Evolutionary conservation across 2,888 invertebrate species (phyloP).

Genomic region (Brachynemurus nebulosus): DNA sequence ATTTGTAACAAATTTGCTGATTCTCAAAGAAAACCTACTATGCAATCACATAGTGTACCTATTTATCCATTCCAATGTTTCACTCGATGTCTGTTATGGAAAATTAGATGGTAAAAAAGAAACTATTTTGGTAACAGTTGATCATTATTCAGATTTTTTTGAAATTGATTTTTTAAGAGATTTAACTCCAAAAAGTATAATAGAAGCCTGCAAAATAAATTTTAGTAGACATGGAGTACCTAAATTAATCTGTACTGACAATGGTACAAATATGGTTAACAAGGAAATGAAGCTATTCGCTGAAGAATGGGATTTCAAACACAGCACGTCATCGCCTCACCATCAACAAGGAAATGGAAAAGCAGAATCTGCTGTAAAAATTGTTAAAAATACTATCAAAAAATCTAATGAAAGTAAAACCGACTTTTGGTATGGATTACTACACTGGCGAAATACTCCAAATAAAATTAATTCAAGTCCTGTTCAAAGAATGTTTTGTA

Average conservation of each 20-base stretch:
- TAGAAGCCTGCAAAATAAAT: slow-evolving; percentile 13
- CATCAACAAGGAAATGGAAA: slow-evolving; percentile 18
- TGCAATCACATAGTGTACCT: slow-evolving; percentile 10
- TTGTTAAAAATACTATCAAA: slow-evolving; percentile 17
- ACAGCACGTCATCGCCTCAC: slow-evolving; percentile 17
- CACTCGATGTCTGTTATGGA: slow-evolving; percentile 14
- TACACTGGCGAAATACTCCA: slow-evolving; percentile 19
- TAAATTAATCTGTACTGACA: slow-evolving; percentile 12
- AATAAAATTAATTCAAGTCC: slow-evolving; percentile 16
- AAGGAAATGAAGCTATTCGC: slow-evolving; percentile 13
- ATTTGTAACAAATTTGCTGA: slow-evolving; percentile 2
- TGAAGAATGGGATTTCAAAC: slow-evolving; percentile 17
- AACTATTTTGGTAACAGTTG: slow-evolving; percentile 15
- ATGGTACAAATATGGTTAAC: slow-evolving; percentile 15
- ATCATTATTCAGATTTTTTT: slow-evolving; percentile 19
- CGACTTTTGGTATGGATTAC: slow-evolving; percentile 15
- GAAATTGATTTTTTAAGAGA: slow-evolving; percentile 15
- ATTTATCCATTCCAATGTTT: slow-evolving; percentile 15
- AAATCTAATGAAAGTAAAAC: slow-evolving; percentile 12
- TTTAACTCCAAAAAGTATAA: slow-evolving; percentile 10
- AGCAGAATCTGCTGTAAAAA: slow-evolving; percentile 19
- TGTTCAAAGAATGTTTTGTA: slow-evolving; percentile 14
- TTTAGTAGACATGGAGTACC: slow-evolving; percentile 17
- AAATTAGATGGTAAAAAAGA: too few species aligned
- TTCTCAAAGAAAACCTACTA: slow-evolving; percentile 5